phyloP scores from a whole-genome alignment of 2,113 vertebrate species.

The Scomber scombrus region DNA sequence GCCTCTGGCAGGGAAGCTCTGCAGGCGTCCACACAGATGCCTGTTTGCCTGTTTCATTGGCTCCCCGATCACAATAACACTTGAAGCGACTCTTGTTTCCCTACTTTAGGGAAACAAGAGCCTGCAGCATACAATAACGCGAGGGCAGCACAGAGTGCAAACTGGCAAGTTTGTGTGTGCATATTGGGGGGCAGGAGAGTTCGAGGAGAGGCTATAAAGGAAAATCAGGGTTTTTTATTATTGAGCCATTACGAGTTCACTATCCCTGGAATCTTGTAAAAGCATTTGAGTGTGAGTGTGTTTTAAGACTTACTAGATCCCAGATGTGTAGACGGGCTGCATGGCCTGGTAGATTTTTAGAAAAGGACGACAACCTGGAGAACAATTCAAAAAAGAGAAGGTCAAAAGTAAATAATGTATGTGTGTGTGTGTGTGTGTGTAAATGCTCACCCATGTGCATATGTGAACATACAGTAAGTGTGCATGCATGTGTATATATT shows the following conservation, averaged over 20 bases:
- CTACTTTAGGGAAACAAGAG: constrained; percentile 64
- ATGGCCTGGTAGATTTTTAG: constrained; percentile 99
- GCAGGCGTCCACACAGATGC: constrained; percentile 65
- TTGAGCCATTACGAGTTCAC: constrained; percentile 58
- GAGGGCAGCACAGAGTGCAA: constrained; percentile 47
- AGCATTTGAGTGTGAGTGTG: constrained; percentile 50
- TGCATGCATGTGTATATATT: no score
- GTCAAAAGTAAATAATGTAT: not conserved
- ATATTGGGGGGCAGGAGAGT: constrained; percentile 40
- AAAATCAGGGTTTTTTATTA: constrained; percentile 66
- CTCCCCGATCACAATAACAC: constrained; percentile 65
- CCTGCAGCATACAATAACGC: constrained; percentile 66
- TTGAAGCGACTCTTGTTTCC: constrained; percentile 44
- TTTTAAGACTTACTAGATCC: constrained; percentile 93
- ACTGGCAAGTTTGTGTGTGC: constrained; percentile 50
- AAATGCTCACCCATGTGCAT: no score
- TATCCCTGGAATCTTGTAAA: constrained; percentile 73
- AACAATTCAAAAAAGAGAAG: constrained; percentile 29
- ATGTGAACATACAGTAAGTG: not conserved
- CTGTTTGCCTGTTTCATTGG: constrained; percentile 65
- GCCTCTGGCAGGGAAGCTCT: constrained; percentile 49
- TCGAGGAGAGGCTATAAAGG: constrained; percentile 56
- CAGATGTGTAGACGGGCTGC: constrained; percentile 99
- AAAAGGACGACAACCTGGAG: constrained; percentile 96
- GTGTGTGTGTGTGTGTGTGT: rapidly evolving